Evolutionary conservation across 2,113 vertebrate species (phyloP).

Genomic region (Panthera tigris): DNA sequence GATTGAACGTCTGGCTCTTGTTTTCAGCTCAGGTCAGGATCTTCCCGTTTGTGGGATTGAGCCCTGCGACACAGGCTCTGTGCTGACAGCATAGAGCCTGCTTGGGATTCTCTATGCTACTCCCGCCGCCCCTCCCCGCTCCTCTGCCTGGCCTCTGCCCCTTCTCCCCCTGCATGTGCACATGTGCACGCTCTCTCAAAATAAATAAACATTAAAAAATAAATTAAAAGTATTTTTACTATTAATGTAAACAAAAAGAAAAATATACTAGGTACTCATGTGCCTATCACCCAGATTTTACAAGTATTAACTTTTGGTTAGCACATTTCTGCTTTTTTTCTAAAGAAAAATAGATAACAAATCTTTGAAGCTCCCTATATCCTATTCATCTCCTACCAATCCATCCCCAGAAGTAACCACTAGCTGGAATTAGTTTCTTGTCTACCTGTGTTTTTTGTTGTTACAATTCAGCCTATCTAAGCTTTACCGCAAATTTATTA

Average conservation of each 20-base stretch:
- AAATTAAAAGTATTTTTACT: not conserved
- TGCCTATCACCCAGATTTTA: not conserved
- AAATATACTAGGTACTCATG: not conserved
- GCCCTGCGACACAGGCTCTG: too few relatives aligned
- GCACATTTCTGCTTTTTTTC: not conserved
- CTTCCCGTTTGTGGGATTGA: too few relatives aligned
- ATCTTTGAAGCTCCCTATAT: not conserved
- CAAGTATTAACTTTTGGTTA: not conserved
- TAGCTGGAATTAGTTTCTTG: not conserved
- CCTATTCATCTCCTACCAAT: not conserved
- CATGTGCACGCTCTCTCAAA: too few relatives aligned
- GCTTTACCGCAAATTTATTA: not conserved
- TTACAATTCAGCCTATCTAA: not conserved
- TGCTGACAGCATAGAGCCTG: too few relatives aligned
- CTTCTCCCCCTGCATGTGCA: too few relatives aligned
- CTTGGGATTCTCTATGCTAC: too few relatives aligned
- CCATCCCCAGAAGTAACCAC: not conserved
- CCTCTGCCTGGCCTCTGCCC: too few relatives aligned
- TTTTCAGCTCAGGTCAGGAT: too few relatives aligned
- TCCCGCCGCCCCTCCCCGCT: too few relatives aligned
- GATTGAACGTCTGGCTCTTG: too few relatives aligned
- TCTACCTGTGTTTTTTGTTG: not conserved
- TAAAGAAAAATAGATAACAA: not conserved
- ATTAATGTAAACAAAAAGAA: slow-evolving; percentile 9
- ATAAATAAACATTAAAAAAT: too few relatives aligned